Conservation (phyloP, 2,888 invertebrate species). For the Litoditis marina region DNA sequence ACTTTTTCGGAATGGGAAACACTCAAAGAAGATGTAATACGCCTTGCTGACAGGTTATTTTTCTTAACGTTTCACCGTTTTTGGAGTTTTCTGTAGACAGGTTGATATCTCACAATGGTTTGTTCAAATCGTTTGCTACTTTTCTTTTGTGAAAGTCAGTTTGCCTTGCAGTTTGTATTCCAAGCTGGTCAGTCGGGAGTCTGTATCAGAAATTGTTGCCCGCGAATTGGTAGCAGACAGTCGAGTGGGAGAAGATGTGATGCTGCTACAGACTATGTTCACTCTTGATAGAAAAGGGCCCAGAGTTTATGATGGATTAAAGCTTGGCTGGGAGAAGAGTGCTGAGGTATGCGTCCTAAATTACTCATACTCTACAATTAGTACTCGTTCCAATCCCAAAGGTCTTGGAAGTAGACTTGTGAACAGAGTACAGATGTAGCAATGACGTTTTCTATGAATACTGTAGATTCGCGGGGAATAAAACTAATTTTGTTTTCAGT, state of each 20-base stretch:
- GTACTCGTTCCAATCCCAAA: too few relatives aligned
- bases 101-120: neutral
- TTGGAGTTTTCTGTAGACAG: too few relatives aligned
- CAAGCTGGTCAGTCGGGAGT: constrained; percentile 31
- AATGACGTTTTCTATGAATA: too few relatives aligned
- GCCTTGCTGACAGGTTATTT: constrained; percentile 24
- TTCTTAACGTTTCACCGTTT: neutral
- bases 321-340: constrained; percentile 16
- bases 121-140: too few relatives aligned
- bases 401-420: too few relatives aligned
- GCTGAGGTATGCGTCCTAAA: constrained; percentile 24
- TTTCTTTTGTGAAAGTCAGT: neutral
- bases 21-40: constrained; percentile 29
- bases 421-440: too few relatives aligned
- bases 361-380: too few relatives aligned
- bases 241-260: constrained; percentile 18
- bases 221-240: constrained; percentile 30
- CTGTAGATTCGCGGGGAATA: too few relatives aligned
- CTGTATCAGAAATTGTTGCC: constrained; percentile 37
- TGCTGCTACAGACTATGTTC: constrained; percentile 22
- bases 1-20: constrained; percentile 26
- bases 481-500: neutral
- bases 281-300: constrained; percentile 15
- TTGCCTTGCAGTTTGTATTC: constrained; percentile 33
- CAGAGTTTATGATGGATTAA: neutral